Evolutionary conservation across 2,797 vertebrate genomes (phyloP).

Genomic region (Schizopygopsis malacanthus): DNA sequence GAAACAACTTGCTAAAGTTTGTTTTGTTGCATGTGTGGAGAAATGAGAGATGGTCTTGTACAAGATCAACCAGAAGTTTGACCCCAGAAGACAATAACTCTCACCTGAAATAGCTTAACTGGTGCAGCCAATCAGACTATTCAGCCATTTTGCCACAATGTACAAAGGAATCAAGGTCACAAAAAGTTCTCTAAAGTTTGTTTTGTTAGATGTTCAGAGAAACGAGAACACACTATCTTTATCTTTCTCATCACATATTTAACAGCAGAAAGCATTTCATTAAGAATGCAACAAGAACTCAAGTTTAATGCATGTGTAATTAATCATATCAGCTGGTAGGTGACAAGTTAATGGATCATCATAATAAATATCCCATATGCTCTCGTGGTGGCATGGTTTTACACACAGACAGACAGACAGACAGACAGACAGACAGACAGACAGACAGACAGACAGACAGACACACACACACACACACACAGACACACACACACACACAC

Average conservation of each 20-base stretch:
- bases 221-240: conserved; percentile 11
- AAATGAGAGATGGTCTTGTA: not conserved
- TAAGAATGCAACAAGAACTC: conserved; percentile 64
- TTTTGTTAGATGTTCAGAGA: not conserved
- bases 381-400: conserved; percentile 67
- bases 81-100: not conserved
- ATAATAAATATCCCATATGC: conserved; percentile 80
- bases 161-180: not conserved
- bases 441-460: conserved; percentile 34
- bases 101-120: conserved; percentile 43
- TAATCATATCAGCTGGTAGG: conserved; percentile 73
- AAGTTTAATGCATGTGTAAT: conserved; percentile 74
- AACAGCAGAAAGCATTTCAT: conserved; percentile 49
- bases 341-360: conserved; percentile 84
- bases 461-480: conserved; percentile 32
- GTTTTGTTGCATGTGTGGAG: not conserved
- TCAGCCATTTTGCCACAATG: not conserved
- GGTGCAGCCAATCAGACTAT: conserved; percentile 15
- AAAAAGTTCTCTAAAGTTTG: conserved; percentile 1
- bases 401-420: conserved; percentile 32
- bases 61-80: not conserved
- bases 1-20: not conserved
- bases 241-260: conserved; percentile 33
- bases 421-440: conserved; percentile 44
- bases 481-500: conserved; percentile 41